A percentile compares a stretch with the other conserved stretches of the same genome.
Evolutionary conservation across 1,140 invertebrate genomes (phyloP).

Genomic region (Gryllus bimaculatus): DNA sequence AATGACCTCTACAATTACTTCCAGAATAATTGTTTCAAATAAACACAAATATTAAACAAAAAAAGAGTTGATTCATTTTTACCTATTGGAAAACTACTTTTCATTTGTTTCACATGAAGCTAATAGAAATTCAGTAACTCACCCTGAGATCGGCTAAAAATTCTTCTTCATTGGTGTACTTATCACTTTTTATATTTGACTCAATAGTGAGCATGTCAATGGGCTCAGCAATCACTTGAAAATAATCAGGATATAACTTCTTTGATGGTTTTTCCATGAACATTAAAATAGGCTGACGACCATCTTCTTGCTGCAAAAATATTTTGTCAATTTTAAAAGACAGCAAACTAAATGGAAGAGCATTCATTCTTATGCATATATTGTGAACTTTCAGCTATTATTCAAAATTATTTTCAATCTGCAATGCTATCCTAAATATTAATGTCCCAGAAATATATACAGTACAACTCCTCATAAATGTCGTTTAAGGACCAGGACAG

Average conservation of each 20-base stretch:
- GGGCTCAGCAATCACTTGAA: conserved; percentile 72
- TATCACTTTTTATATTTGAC: conserved; percentile 70
- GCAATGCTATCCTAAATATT: too few relatives aligned
- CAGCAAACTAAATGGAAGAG: neutral
- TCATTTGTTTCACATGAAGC: neutral
- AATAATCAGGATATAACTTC: conserved; percentile 93
- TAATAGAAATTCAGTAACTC: conserved; percentile 19
- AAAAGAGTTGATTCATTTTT: too few relatives aligned
- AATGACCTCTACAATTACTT: neutral
- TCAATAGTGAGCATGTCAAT: conserved; percentile 94
- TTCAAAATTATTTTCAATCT: too few relatives aligned
- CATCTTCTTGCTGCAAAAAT: conserved; percentile 55
- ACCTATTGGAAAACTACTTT: too few relatives aligned
- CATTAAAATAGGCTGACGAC: conserved; percentile 74
- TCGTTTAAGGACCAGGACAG: too few relatives aligned
- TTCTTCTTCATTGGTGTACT: conserved; percentile 53
- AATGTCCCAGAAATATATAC: too few relatives aligned
- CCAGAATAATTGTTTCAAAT: too few relatives aligned
- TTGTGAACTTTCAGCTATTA: too few relatives aligned
- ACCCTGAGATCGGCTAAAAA: conserved; percentile 60
- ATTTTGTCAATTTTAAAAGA: neutral
- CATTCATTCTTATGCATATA: neutral
- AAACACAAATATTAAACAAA: too few relatives aligned
- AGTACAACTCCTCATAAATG: too few relatives aligned
- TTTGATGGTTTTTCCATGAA: conserved; percentile 96